Base-by-base conservation (phyloP, 2,113 vertebrate genomes). In the Hylia prasina region DNA sequence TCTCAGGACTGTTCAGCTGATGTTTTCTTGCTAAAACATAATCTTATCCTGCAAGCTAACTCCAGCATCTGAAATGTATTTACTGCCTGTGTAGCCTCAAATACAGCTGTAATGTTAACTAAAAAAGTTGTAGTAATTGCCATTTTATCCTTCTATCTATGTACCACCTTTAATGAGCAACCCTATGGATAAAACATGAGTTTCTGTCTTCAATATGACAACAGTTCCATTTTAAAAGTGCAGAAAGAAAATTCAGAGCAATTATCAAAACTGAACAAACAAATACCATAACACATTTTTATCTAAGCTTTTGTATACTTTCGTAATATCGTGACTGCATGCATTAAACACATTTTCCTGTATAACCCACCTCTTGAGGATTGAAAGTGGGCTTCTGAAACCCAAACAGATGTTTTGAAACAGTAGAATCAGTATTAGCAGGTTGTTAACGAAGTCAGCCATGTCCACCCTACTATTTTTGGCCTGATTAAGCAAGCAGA, bases 281-380 rank as follows among this genome's bases (percentile, higher is more conserved):
- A 92, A 78, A 33, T 54, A 37, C 12, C 27, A 21, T 8, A 22
- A 23, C 19, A 80, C 15, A 14, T 33, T 61, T 80, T 90, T 71
- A 79, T 50, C 91, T 48, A 27, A 31, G n/a, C 30, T 91, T 80
- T 77, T 87, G 70, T 51, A 27, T 44, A 72, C 9, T 42, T 89
- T 3, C 6, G 1, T 51, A 78, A n/a, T 24, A 44, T 9, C 13
- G 35, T 44, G 78, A 73, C 16, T 30, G 13, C 75, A 90, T n/a
- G 61, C 91, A 94, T 56, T 63, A 70, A 96, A 77, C 15, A 77
- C 18, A 22, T 30, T 54, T 80, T 73, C 57, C 60, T 33, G 51
- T 8, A 42, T 50, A 81, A 97, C 98, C 90, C 96, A 99, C 99
- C 99, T 99, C 97, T 98, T 98, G 53, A 98, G 98, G 90, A 98